Evolutionary conservation across 2,113 vertebrate genomes (phyloP).

Genomic region (Sylvilagus bachmani): DNA sequence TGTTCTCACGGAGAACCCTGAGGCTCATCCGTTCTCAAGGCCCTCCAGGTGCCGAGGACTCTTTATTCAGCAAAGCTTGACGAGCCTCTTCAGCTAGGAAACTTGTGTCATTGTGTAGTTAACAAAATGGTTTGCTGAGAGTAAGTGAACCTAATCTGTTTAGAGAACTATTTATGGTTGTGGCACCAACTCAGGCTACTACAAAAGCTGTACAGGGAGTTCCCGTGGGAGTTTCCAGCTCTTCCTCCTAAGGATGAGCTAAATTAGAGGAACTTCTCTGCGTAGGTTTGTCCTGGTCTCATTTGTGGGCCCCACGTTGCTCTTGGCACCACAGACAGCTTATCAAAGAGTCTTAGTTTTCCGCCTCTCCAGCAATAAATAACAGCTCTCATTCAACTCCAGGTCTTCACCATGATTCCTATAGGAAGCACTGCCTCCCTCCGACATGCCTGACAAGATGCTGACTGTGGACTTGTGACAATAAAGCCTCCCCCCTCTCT

Average conservation of each 20-base stretch:
- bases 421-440: neutral
- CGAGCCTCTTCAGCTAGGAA: constrained; percentile 1
- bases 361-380: neutral
- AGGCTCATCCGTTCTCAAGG: neutral
- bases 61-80: neutral
- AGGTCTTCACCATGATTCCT: neutral
- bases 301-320: neutral
- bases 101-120: neutral
- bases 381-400: neutral
- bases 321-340: neutral
- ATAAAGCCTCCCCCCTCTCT: neutral
- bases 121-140: neutral
- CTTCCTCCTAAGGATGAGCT: constrained; percentile 39
- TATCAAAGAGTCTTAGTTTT: neutral
- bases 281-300: neutral
- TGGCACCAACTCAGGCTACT: neutral
- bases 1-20: neutral
- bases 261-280: neutral
- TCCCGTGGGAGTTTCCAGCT: neutral
- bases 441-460: neutral
- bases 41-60: neutral
- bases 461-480: neutral
- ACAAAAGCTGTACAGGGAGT: neutral
- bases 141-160: constrained; percentile 1
- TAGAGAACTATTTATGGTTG: constrained; percentile 27